Evolutionary conservation across 2,888 invertebrate genomes (phyloP).

Genomic region (Byasa hedistus): DNA sequence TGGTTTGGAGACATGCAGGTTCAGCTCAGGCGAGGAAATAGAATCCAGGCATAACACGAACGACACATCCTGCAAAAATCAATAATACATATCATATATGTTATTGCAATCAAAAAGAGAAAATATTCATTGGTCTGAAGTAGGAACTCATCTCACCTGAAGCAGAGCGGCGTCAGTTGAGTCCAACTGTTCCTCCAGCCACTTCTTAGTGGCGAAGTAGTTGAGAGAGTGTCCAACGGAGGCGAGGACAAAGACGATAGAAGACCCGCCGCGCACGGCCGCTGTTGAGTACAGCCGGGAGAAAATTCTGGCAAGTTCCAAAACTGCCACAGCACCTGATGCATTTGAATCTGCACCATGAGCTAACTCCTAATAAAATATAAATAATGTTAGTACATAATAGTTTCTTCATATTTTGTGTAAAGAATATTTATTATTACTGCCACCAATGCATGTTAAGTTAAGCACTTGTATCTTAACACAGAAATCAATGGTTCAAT

Average conservation of each 20-base stretch:
- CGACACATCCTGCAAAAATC: constrained; percentile 85
- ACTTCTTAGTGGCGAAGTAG: constrained; percentile 97
- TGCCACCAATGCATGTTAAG: too few relatives aligned
- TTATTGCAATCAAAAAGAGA: too few relatives aligned
- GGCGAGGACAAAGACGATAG: constrained; percentile 92
- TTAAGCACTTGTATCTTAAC: too few relatives aligned
- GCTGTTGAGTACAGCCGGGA: constrained; percentile 90
- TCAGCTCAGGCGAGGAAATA: constrained; percentile 83
- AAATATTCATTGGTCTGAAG: too few relatives aligned
- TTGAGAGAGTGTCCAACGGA: constrained; percentile 95
- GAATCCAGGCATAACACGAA: constrained; percentile 95
- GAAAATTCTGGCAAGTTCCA: constrained; percentile 93
- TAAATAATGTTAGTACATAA: background rate
- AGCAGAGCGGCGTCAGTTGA: constrained; percentile 84
- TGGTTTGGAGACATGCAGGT: constrained; percentile 97
- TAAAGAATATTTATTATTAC: too few relatives aligned
- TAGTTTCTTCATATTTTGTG: too few relatives aligned
- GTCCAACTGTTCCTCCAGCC: constrained; percentile 96
- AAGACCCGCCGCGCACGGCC: constrained; percentile 85
- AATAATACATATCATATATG: background rate
- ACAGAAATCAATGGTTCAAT: too few relatives aligned
- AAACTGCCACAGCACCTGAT: constrained; percentile 91
- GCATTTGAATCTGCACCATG: constrained; percentile 96
- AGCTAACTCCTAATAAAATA: constrained; percentile 84
- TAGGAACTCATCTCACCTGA: constrained; percentile 78